phyloP scores from a whole-genome alignment of 2,113 vertebrate genomes.

The Romanogobio albipinnatus region DNA sequence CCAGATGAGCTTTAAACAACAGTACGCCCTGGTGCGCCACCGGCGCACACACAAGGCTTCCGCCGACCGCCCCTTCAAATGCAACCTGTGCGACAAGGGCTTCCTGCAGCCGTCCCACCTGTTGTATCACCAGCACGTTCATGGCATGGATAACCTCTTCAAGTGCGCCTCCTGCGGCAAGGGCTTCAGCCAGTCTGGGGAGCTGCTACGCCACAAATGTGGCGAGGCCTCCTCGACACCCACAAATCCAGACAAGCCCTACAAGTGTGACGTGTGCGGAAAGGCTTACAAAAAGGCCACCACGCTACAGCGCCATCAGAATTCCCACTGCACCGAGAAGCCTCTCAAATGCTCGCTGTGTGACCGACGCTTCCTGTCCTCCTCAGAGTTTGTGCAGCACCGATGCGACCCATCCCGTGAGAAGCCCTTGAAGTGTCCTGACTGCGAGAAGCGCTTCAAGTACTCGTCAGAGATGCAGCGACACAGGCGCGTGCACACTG shows the following conservation, averaged over 20 bases:
- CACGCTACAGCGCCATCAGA: constrained; percentile 94
- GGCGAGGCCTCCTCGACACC: constrained; percentile 79
- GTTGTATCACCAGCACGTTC: constrained; percentile 96
- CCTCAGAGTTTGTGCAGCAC: constrained; percentile 95
- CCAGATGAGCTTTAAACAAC: constrained; percentile 99
- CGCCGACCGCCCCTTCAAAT: constrained; percentile 85
- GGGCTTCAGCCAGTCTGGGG: constrained; percentile 94
- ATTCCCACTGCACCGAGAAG: constrained; percentile 92
- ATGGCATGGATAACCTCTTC: constrained; percentile 95
- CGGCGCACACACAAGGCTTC: constrained; percentile 90
- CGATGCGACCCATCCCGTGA: constrained; percentile 92
- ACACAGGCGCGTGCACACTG: constrained; percentile 92
- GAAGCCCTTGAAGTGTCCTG: constrained; percentile 93
- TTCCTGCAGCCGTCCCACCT: constrained; percentile 94
- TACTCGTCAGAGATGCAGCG: constrained; percentile 96
- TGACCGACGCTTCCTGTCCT: constrained; percentile 94
- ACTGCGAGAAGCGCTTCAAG: constrained; percentile 97
- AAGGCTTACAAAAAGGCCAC: constrained; percentile 96
- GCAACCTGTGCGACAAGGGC: constrained; percentile 95
- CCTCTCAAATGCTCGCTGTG: constrained; percentile 95
- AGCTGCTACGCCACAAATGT: constrained; percentile 94
- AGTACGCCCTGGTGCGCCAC: constrained; percentile 92
- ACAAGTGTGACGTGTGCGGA: constrained; percentile 92
- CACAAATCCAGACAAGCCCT: constrained; percentile 85
- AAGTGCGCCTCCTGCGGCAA: constrained; percentile 97